Evolutionary conservation across 2,888 invertebrate species (phyloP).

Genomic region (Augiades crinisus): DNA sequence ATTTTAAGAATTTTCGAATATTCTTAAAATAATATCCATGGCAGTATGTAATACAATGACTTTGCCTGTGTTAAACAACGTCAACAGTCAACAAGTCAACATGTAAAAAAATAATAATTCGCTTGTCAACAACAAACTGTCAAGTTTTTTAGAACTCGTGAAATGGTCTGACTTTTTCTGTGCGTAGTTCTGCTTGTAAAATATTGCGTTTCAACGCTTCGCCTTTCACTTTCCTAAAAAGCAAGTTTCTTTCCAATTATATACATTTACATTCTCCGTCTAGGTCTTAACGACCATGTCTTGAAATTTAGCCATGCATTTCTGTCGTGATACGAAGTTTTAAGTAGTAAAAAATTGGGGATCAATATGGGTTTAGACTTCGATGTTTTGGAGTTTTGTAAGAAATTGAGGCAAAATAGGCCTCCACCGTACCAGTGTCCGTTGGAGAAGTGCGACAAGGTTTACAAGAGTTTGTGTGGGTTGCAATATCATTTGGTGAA

Average conservation of each 20-base stretch:
- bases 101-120: no score
- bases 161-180: background rate
- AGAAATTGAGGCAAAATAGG: conserved; percentile 89
- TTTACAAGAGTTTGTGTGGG: conserved; percentile 93
- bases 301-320: background rate
- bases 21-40: no score
- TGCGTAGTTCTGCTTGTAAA: conserved; percentile 22
- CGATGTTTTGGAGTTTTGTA: conserved; percentile 92
- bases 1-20: no score
- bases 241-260: conserved; percentile 27
- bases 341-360: conserved; percentile 12
- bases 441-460: conserved; percentile 90
- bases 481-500: conserved; percentile 93
- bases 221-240: conserved; percentile 39
- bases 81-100: no score
- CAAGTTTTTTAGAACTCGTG: conserved; percentile 9
- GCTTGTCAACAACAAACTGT: conserved; percentile 1
- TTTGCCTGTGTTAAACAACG: no score
- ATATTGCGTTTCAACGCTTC: conserved; percentile 24
- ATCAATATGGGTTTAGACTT: conserved; percentile 89
- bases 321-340: conserved; percentile 6
- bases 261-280: background rate
- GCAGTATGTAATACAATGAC: background rate
- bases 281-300: background rate
- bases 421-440: conserved; percentile 94